Evolutionary conservation across 2,888 invertebrate genomes (phyloP).

Genomic region (Calephelis perditalis): DNA sequence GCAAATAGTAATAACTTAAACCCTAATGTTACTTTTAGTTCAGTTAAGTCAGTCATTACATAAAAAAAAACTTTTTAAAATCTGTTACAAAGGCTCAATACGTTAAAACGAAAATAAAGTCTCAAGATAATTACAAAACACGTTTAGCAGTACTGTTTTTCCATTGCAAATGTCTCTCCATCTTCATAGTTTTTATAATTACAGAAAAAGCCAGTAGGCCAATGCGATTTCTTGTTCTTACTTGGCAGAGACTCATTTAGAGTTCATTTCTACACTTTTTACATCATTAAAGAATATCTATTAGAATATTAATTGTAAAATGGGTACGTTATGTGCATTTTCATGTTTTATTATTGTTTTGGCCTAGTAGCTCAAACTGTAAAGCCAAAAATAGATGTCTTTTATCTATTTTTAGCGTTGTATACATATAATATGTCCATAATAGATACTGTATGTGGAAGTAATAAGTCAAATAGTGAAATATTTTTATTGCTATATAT

Average conservation of each 20-base stretch:
- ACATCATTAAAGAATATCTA: slow-evolving; percentile 1
- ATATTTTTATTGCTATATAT: too few species aligned
- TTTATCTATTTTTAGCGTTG: too few species aligned
- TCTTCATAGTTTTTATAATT: slow-evolving; percentile 26
- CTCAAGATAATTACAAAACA: slow-evolving; percentile 2
- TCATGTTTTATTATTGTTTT: background rate
- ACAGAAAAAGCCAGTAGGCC: slow-evolving; percentile 31
- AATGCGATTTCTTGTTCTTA: slow-evolving; percentile 29
- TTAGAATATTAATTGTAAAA: background rate
- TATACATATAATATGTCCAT: too few species aligned
- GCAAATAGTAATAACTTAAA: too few species aligned
- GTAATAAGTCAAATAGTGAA: too few species aligned
- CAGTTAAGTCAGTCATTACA: too few species aligned
- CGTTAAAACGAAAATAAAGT: background rate
- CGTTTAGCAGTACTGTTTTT: slow-evolving; percentile 5
- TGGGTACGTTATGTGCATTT: background rate
- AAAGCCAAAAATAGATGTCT: too few species aligned
- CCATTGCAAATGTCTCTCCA: slow-evolving; percentile 14
- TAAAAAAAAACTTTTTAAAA: too few species aligned
- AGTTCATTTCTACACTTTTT: slow-evolving; percentile 5
- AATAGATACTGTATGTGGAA: too few species aligned
- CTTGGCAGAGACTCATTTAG: slow-evolving; percentile 20
- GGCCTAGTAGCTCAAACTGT: too few species aligned
- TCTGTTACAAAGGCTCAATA: too few species aligned
- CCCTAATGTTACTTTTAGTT: too few species aligned